phyloP scores from a whole-genome alignment of 2,113 vertebrate species.

The Microcebus ravelobensis region DNA sequence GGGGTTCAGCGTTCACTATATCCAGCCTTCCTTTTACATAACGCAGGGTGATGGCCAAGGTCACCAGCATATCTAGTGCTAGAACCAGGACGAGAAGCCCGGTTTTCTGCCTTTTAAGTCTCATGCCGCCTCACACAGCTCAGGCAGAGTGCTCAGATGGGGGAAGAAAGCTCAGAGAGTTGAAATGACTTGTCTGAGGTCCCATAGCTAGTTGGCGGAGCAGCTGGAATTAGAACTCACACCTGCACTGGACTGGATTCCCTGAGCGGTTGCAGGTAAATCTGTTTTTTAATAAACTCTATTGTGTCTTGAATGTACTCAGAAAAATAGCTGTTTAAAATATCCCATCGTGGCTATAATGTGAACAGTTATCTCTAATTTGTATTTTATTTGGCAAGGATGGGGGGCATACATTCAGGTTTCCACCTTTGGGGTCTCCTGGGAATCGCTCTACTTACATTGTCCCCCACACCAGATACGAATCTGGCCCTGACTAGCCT shows the following conservation, averaged over 20 bases:
- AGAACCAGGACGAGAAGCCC: not conserved
- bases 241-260: not conserved
- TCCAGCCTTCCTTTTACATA: not conserved
- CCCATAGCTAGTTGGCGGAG: not conserved
- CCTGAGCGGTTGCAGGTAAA: not conserved
- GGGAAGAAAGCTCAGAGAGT: too few species aligned
- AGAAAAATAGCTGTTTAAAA: not conserved
- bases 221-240: not conserved
- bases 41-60: not conserved
- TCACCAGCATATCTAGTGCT: not conserved
- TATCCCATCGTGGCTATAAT: not conserved
- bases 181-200: not conserved
- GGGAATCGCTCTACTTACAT: not conserved
- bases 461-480: accelerated
- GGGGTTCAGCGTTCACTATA: not conserved
- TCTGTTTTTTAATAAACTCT: not conserved
- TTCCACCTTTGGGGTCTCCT: not conserved
- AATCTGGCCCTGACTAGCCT: not conserved
- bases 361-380: not conserved
- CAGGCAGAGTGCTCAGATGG: not conserved
- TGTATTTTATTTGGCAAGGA: not conserved
- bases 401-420: not conserved
- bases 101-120: not conserved
- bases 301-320: not conserved
- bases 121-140: not conserved